Conservation (phyloP, 2,888 invertebrate genomes). For the Cataglyphis albicans region DNA sequence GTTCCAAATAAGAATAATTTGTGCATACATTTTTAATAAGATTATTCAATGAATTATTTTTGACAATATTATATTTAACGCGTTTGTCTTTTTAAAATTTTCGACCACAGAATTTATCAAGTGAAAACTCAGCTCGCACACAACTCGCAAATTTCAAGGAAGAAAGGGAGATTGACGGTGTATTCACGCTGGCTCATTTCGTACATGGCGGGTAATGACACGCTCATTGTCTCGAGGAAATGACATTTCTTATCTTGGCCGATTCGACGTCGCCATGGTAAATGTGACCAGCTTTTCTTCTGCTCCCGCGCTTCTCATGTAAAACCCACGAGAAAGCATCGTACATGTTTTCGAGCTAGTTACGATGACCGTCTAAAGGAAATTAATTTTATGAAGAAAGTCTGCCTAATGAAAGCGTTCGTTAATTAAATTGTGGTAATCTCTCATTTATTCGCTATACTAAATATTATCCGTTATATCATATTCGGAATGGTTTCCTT, state of each 20-base stretch:
- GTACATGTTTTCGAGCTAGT: conserved; percentile 13
- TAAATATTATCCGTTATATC: conserved; percentile 14
- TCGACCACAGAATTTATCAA: background rate
- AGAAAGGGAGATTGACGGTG: conserved; percentile 35
- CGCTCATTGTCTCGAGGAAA: conserved; percentile 74
- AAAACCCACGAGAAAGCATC: conserved; percentile 21
- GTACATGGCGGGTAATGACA: conserved; percentile 71
- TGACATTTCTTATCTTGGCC: conserved; percentile 75
- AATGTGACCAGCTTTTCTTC: conserved; percentile 33
- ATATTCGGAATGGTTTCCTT: conserved; percentile 16
- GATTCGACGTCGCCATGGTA: conserved; percentile 59
- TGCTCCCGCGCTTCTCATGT: conserved; percentile 19
- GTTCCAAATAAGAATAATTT: conserved; percentile 1
- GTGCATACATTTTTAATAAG: background rate
- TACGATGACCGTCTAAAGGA: conserved; percentile 55
- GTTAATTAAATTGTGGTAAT: conserved; percentile 76
- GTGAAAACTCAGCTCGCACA: background rate
- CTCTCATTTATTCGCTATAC: conserved; percentile 65
- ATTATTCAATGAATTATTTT: background rate
- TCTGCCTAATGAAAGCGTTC: conserved; percentile 62
- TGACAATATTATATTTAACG: background rate
- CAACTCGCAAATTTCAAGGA: background rate
- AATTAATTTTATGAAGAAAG: conserved; percentile 69
- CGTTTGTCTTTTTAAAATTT: background rate
- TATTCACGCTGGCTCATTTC: conserved; percentile 59